Percentiles rank a stretch among this genome's conserved stretches.
phyloP scores from a whole-genome alignment of 2,113 vertebrate genomes.

The Coptodon rendalli region DNA sequence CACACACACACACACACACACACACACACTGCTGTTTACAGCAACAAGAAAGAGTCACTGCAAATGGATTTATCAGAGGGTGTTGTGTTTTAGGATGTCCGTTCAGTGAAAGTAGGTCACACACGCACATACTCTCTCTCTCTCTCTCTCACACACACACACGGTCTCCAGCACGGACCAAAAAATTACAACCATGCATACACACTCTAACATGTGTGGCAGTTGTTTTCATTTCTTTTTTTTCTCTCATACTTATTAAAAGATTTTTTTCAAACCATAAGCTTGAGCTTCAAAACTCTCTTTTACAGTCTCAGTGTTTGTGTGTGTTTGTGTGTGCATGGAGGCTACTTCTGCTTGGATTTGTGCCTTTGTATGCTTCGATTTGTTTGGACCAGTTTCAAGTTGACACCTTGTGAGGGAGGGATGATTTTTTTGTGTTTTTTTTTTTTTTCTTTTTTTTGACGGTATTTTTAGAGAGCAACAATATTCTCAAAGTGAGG shows the following conservation, averaged over 20 bases:
- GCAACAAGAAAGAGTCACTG: constrained; percentile 4
- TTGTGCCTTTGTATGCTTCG: not conserved
- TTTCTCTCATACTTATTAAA: not conserved
- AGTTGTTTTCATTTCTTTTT: not conserved
- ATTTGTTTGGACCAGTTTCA: not conserved
- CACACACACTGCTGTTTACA: not conserved
- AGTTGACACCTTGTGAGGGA: not conserved
- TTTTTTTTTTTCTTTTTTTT: not conserved
- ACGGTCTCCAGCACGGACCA: not conserved
- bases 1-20: not conserved
- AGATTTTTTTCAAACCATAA: not conserved
- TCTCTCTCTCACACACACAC: not conserved
- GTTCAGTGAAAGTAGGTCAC: constrained; percentile 48
- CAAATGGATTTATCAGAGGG: constrained; percentile 38
- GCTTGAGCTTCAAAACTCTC: not conserved
- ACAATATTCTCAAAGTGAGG: not conserved
- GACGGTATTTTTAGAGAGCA: not conserved
- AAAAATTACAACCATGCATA: not conserved
- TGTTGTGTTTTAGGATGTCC: constrained; percentile 35
- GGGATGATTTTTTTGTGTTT: not conserved
- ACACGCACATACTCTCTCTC: not conserved
- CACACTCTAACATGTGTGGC: not conserved
- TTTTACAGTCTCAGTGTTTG: not conserved
- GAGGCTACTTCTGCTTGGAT: not conserved
- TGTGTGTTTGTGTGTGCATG: not conserved